Conservation (phyloP, 1,140 invertebrate species). For the Megalopta genalis region DNA sequence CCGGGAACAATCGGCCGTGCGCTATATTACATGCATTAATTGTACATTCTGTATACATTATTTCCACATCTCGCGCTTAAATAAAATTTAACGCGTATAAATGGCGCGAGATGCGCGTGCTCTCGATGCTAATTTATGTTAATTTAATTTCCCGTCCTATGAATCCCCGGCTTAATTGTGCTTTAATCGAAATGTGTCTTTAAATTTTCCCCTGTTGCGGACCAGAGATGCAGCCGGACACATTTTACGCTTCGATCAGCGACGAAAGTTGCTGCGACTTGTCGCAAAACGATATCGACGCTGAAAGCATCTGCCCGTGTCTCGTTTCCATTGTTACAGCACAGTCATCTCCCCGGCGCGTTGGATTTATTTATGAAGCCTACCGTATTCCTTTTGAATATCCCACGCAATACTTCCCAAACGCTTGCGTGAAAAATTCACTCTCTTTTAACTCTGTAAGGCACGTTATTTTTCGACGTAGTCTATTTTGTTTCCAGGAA, state of each 20-base stretch:
- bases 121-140: constrained; percentile 43
- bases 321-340: neutral
- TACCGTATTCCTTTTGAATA: too few species aligned
- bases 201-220: neutral
- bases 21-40: constrained; percentile 13
- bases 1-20: neutral
- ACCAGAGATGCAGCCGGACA: neutral
- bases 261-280: constrained; percentile 18
- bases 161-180: constrained; percentile 39
- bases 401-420: too few species aligned
- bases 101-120: neutral
- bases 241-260: neutral
- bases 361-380: too few species aligned
- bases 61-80: constrained; percentile 7
- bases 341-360: too few species aligned
- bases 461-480: too few species aligned
- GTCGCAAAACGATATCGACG: neutral
- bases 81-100: constrained; percentile 31
- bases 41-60: neutral
- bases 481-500: too few species aligned
- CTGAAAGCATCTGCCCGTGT: neutral
- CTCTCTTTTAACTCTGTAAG: too few species aligned
- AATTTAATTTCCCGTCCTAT: constrained; percentile 37
- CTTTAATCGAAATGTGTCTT: constrained; percentile 44
- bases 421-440: too few species aligned